A percentile compares a stretch with the other conserved stretches of the same genome.
Conservation (phyloP, 2,888 invertebrate genomes). For the Drosophila macrospina region DNA sequence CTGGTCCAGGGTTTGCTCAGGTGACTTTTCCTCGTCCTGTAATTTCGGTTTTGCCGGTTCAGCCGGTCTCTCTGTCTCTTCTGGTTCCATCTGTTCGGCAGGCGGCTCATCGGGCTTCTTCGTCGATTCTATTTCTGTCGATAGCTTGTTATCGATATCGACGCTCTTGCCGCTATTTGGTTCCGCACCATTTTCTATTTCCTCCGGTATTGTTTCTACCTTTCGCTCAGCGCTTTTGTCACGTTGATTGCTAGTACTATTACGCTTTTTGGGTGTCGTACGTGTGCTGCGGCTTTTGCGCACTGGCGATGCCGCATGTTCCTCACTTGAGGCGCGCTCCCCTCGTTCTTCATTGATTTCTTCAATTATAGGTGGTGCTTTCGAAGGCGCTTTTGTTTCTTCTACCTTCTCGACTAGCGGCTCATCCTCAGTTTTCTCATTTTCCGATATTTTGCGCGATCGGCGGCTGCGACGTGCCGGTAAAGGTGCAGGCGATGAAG, state of each 20-base stretch:
- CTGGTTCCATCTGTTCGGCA: slow-evolving; percentile 14
- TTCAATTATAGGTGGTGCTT: slow-evolving; percentile 48
- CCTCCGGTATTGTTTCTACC: slow-evolving; percentile 86
- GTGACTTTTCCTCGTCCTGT: slow-evolving; percentile 16
- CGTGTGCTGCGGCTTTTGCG: slow-evolving; percentile 73
- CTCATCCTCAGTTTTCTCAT: slow-evolving; percentile 67
- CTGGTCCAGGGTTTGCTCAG: slow-evolving; percentile 24
- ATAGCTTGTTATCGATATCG: slow-evolving; percentile 48
- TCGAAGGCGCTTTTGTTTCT: slow-evolving; percentile 29
- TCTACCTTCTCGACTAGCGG: slow-evolving; percentile 49
- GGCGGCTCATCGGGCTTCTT: slow-evolving; percentile 14
- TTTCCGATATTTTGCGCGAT: slow-evolving; percentile 74
- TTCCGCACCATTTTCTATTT: slow-evolving; percentile 85
- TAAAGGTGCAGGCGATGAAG: slow-evolving; percentile 87
- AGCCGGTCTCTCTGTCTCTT: slow-evolving; percentile 10
- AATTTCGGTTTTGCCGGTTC: slow-evolving; percentile 18
- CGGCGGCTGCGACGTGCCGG: slow-evolving; percentile 80
- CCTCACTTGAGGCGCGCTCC: slow-evolving; percentile 69
- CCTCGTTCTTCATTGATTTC: slow-evolving; percentile 58
- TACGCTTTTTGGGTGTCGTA: slow-evolving; percentile 71
- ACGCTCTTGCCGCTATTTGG: slow-evolving; percentile 27
- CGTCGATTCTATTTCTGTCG: slow-evolving; percentile 20
- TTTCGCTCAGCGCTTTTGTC: slow-evolving; percentile 83
- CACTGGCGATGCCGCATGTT: slow-evolving; percentile 60
- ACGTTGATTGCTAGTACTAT: slow-evolving; percentile 49